Percentiles rank a stretch among this genome's conserved stretches.
These are phyloP conservation scores for Leptinotarsa juncta DNA, from an alignment of 2,888 invertebrate genomes.

Conservation along the genomic window DNA sequence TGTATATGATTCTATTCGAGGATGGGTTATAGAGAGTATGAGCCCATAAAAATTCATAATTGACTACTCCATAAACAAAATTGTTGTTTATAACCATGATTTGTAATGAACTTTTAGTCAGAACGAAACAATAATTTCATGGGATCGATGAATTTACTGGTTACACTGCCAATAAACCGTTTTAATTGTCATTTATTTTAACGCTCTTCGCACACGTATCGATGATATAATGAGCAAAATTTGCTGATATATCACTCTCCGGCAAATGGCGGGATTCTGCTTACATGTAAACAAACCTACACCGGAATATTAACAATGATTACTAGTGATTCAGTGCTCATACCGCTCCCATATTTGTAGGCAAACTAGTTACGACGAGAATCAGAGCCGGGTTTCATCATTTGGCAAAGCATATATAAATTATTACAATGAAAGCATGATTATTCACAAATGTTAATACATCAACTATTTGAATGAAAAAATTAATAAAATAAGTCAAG, in stretches of 20 bases:
- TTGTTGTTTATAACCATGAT: constrained; percentile 31
- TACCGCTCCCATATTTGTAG: constrained; percentile 22
- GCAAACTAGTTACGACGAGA: constrained; percentile 26
- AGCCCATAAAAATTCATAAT: neutral
- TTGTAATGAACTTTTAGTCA: constrained; percentile 33
- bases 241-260: constrained; percentile 40
- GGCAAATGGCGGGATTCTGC: constrained; percentile 27
- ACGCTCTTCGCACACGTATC: constrained; percentile 43
- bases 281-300: constrained; percentile 34
- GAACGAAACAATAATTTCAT: constrained; percentile 30
- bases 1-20: neutral
- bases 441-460: neutral
- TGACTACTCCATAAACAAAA: constrained; percentile 17
- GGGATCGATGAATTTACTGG: constrained; percentile 38
- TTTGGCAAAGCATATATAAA: constrained; percentile 2
- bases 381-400: constrained; percentile 2
- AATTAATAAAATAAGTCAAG: too few relatives aligned
- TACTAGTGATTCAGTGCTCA: constrained; percentile 16
- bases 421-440: neutral
- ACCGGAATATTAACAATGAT: constrained; percentile 33
- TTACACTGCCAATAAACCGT: constrained; percentile 46
- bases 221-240: constrained; percentile 43
- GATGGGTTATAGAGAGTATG: neutral
- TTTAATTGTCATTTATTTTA: constrained; percentile 48
- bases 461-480: too few relatives aligned